Base-by-base conservation (phyloP, 2,113 vertebrate genomes). In the Baryphthengus martii region DNA sequence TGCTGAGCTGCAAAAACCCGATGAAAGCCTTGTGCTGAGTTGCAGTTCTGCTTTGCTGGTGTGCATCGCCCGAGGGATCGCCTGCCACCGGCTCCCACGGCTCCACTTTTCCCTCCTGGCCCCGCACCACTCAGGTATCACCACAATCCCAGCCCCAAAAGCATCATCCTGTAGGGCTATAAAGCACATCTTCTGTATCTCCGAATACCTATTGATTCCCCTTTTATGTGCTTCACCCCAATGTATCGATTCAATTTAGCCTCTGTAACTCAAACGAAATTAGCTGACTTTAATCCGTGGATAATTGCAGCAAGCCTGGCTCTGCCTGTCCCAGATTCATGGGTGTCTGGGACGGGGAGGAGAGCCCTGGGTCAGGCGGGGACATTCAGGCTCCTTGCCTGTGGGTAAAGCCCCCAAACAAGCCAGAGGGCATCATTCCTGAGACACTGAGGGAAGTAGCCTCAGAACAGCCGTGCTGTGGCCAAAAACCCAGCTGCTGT, bases 201-300 rank as follows among this genome's bases (percentile, higher is more conserved):
- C 74, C 77, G 49, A 82, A 73, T 11, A 44, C 25, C 4, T 76
- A 95, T 81, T 1, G 84, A 92, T 95, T 89, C 53, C 20, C 75
- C 55, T 73, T 70, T 73, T 29, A 39, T 42, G 44, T 49, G 68
- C 89, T 58, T 96, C 58, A 42, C 75, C 76, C 91, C 61, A 45
- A 35, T 16, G 0, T 37, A 97, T 94, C 29, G 88, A 97, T 94
- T 79, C 75, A 33, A 65, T 80, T 76, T 18, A 86, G 86, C 74
- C 80, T 93, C 80, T 11, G 13, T 66, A 86, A 81, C 44, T 93
- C 90, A 52, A 82, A 93, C 92, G 80, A 89, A 96, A 97, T 96
- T 96, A 92, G 90, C 91, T 89, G 93, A 35, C 47, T 61, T 85
- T 96, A 95, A 94, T 90, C 80, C 24, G 18, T 7, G 75, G 81